These are phyloP conservation scores for Amblyjoppa proteus DNA, from an alignment of 2,888 invertebrate genomes.

Conservation along the genomic window DNA sequence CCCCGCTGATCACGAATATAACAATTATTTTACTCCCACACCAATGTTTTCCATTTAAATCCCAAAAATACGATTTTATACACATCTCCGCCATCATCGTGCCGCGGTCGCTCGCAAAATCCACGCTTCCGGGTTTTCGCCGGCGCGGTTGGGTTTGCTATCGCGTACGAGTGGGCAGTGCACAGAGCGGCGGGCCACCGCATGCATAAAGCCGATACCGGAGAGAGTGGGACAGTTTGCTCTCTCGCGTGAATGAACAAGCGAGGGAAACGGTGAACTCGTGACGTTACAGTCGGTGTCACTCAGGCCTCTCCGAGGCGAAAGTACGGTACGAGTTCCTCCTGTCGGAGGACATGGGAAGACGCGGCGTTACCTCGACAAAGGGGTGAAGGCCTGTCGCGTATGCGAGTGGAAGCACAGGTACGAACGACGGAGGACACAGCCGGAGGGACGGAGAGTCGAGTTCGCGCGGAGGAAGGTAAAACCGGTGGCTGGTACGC, in stretches of 20 bases:
- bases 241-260: constrained; percentile 41
- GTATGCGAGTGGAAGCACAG: constrained; percentile 18
- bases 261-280: constrained; percentile 37
- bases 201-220: background rate
- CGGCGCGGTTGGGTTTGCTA: constrained; percentile 23
- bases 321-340: constrained; percentile 32
- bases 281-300: constrained; percentile 12
- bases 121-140: constrained; percentile 14
- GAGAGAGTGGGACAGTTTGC: constrained; percentile 19
- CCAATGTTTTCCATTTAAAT: too few relatives aligned
- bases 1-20: too few relatives aligned
- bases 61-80: background rate
- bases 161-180: constrained; percentile 38
- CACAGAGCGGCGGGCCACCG: background rate
- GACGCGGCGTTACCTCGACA: constrained; percentile 57
- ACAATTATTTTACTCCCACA: too few relatives aligned
- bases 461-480: constrained; percentile 39
- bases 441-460: constrained; percentile 24
- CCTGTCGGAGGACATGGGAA: constrained; percentile 35
- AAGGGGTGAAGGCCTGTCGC: constrained; percentile 46
- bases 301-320: constrained; percentile 26
- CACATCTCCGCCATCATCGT: background rate
- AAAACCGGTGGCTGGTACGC: constrained; percentile 44
- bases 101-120: background rate
- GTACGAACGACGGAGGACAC: constrained; percentile 8